Conservation (phyloP, 1,140 invertebrate species). For the Listronotus oregonensis region DNA sequence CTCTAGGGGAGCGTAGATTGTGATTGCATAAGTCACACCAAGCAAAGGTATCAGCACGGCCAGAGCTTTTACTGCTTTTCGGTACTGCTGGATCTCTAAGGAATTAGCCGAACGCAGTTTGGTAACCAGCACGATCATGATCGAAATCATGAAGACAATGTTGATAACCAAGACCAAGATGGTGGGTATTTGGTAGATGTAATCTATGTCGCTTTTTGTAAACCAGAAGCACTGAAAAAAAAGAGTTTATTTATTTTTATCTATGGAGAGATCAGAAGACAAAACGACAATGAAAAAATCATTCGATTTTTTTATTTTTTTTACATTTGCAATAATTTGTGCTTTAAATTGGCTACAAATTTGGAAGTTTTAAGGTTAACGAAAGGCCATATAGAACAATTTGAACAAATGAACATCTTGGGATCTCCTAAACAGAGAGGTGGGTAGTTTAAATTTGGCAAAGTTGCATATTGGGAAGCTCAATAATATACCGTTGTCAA, state of each 20-base stretch:
- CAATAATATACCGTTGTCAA: too few species aligned
- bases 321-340: too few species aligned
- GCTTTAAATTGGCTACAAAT: too few species aligned
- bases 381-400: too few species aligned
- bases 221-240: slow-evolving; percentile 42
- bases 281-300: too few species aligned
- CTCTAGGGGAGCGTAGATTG: slow-evolving; percentile 70
- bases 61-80: slow-evolving; percentile 87
- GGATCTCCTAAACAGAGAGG: too few species aligned
- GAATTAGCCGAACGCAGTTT: slow-evolving; percentile 86
- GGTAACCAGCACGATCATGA: slow-evolving; percentile 94
- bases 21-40: slow-evolving; percentile 85
- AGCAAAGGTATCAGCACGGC: slow-evolving; percentile 85
- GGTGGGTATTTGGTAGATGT: slow-evolving; percentile 79
- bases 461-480: too few species aligned
- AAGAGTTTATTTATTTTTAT: not conserved
- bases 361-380: too few species aligned
- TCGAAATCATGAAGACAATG: slow-evolving; percentile 83
- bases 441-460: too few species aligned
- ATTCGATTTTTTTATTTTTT: too few species aligned
- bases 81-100: slow-evolving; percentile 84
- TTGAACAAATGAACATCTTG: too few species aligned
- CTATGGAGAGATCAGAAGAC: too few species aligned
- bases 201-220: slow-evolving; percentile 70
- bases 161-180: slow-evolving; percentile 78